Conservation (phyloP, 2,888 invertebrate species). For the Drosophila ezoana region DNA sequence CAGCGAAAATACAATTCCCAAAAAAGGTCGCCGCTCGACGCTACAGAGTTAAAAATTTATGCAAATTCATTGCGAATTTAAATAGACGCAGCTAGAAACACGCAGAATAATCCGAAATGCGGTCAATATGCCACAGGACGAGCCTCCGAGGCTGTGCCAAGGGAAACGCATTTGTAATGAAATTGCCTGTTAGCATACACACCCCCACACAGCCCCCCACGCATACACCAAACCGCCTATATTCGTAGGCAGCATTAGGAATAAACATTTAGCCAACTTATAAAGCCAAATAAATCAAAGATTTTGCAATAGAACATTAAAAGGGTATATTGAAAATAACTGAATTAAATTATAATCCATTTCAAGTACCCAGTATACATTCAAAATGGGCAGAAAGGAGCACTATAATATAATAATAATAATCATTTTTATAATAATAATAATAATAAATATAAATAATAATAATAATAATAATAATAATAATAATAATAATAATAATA, state of each 20-base stretch:
- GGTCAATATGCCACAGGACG: constrained; percentile 66
- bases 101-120: constrained; percentile 59
- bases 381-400: neutral
- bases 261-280: constrained; percentile 35
- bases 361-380: neutral
- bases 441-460: too few species aligned
- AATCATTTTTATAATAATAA: too few species aligned
- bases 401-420: too few species aligned
- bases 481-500: too few species aligned
- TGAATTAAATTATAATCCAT: neutral
- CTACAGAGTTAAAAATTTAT: constrained; percentile 51
- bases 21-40: constrained; percentile 17
- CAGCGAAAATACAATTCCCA: constrained; percentile 22
- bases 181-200: constrained; percentile 51
- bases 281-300: constrained; percentile 32
- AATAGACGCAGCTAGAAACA: constrained; percentile 44
- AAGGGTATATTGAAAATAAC: neutral
- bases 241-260: neutral
- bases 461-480: too few species aligned
- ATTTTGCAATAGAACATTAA: neutral
- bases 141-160: constrained; percentile 12
- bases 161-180: constrained; percentile 75
- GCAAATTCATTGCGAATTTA: constrained; percentile 76
- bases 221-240: constrained; percentile 9
- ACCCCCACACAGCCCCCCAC: constrained; percentile 12